These are phyloP conservation scores for Gopherus evgoodei DNA, from an alignment of 2,113 vertebrate genomes.

Conservation along the genomic window DNA sequence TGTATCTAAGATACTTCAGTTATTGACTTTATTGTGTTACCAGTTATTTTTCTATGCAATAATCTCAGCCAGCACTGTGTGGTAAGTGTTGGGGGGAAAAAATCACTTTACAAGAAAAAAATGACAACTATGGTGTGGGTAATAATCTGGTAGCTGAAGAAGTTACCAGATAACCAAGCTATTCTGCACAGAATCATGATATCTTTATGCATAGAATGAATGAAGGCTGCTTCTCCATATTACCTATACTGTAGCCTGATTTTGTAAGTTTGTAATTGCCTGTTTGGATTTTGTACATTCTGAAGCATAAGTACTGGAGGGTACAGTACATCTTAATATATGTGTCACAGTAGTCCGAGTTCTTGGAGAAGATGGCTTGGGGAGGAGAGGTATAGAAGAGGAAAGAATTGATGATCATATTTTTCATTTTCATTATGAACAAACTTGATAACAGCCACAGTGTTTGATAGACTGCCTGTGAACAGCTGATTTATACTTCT, in stretches of 20 bases:
- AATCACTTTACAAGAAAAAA: background rate
- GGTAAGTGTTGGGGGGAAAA: background rate
- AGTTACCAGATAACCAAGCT: background rate
- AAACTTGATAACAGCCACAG: constrained; percentile 29
- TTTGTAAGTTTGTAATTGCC: background rate
- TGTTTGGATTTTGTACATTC: constrained; percentile 28
- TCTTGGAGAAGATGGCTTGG: background rate
- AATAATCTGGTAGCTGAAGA: background rate
- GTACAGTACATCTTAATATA: background rate
- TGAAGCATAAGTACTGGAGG: constrained; percentile 35
- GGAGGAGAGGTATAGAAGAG: constrained; percentile 1
- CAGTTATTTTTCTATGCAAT: no score
- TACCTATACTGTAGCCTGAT: background rate
- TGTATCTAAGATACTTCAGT: background rate
- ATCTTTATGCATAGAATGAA: background rate
- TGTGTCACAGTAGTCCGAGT: background rate
- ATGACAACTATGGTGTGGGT: background rate
- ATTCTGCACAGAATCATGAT: background rate
- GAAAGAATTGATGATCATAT: background rate
- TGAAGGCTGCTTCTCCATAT: background rate
- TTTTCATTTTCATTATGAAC: constrained; percentile 40
- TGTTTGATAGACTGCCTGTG: constrained; percentile 14
- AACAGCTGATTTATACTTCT: constrained; percentile 53
- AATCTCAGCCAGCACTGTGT: background rate
- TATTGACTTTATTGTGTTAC: background rate